Conservation (phyloP, 2,888 invertebrate genomes). For the Eupeodes luniger region DNA sequence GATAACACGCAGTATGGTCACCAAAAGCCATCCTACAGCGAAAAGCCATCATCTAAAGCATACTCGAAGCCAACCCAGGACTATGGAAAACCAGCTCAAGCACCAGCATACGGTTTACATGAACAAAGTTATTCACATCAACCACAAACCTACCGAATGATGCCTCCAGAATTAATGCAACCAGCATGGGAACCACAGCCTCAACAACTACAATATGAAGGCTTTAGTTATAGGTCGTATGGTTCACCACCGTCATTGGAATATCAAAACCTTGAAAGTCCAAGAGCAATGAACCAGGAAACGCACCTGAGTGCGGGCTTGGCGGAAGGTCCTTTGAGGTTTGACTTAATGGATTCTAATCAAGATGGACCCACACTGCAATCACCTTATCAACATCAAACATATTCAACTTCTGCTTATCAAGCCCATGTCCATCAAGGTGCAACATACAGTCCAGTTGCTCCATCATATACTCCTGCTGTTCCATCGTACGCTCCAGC, state of each 20-base stretch:
- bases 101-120: neutral
- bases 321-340: constrained; percentile 39
- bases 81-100: constrained; percentile 32
- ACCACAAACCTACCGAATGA: constrained; percentile 42
- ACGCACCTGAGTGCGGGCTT: constrained; percentile 15
- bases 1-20: constrained; percentile 14
- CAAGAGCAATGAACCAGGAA: constrained; percentile 31
- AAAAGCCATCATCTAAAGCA: constrained; percentile 11
- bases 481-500: neutral
- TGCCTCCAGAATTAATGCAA: constrained; percentile 49
- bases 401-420: constrained; percentile 8
- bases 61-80: constrained; percentile 37
- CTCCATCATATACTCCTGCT: neutral
- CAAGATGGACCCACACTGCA: constrained; percentile 41
- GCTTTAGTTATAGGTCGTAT: constrained; percentile 45
- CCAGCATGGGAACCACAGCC: constrained; percentile 54
- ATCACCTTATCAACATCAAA: constrained; percentile 42
- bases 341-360: constrained; percentile 32
- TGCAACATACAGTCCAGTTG: neutral
- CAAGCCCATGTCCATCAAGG: neutral
- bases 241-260: constrained; percentile 20
- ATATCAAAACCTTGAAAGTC: constrained; percentile 33
- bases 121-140: constrained; percentile 33
- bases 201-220: constrained; percentile 21
- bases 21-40: constrained; percentile 24